Evolutionary conservation across 2,797 vertebrate genomes (phyloP).

Genomic region (Cyprinodon diabolis): DNA sequence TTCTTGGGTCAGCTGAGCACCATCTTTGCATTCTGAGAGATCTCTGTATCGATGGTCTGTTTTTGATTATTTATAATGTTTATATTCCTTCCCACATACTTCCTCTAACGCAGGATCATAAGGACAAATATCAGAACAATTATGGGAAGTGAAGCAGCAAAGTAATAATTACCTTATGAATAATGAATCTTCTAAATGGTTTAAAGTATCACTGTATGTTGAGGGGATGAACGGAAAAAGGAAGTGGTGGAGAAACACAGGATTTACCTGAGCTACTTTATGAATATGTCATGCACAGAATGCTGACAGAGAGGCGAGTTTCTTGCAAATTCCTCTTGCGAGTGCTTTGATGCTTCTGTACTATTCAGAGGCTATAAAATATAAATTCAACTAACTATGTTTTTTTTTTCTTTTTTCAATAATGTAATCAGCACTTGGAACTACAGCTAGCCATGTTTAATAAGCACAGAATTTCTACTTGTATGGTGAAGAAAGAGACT

Average conservation of each 20-base stretch:
- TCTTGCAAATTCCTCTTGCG: constrained; percentile 8
- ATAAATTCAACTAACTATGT: not conserved
- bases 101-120: constrained; percentile 66
- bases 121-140: constrained; percentile 67
- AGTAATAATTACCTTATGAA: constrained; percentile 80
- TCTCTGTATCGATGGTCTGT: constrained; percentile 52
- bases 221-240: constrained; percentile 65
- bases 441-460: constrained; percentile 53
- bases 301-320: not conserved
- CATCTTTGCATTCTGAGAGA: constrained; percentile 46
- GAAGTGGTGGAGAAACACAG: constrained; percentile 51
- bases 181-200: constrained; percentile 80
- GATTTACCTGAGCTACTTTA: constrained; percentile 54
- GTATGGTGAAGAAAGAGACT: constrained; percentile 44
- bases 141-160: constrained; percentile 79
- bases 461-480: constrained; percentile 50
- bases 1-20: constrained; percentile 22
- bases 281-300: not conserved
- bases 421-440: constrained; percentile 52
- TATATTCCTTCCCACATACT: constrained; percentile 59
- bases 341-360: constrained; percentile 12
- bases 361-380: constrained; percentile 6
- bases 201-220: constrained; percentile 59
- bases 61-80: constrained; percentile 78
- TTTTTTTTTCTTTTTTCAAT: constrained; percentile 45